These are phyloP conservation scores for Andrena haemorrhoa DNA, from an alignment of 2,888 invertebrate genomes.

Conservation along the genomic window DNA sequence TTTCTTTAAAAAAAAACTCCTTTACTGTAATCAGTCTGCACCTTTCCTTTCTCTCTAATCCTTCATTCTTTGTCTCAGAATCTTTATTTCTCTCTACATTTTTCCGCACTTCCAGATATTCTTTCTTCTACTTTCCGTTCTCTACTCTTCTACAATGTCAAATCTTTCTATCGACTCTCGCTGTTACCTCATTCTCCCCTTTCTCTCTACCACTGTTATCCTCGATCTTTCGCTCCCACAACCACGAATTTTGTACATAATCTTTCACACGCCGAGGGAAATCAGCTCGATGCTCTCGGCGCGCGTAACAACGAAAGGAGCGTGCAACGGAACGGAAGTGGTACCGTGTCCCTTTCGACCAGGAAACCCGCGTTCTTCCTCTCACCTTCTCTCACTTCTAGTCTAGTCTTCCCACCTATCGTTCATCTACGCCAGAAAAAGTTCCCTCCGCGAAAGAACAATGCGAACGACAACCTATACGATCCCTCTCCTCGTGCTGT, in stretches of 20 bases:
- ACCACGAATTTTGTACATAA: neutral
- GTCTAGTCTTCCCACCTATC: slow-evolving; percentile 61
- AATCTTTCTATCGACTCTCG: neutral
- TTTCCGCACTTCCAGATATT: too few relatives aligned
- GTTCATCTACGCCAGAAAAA: slow-evolving; percentile 21
- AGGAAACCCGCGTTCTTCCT: neutral
- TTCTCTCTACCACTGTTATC: neutral
- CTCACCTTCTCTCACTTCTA: slow-evolving; percentile 42
- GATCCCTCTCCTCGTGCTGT: slow-evolving; percentile 44
- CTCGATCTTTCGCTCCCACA: neutral
- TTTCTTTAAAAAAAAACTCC: neutral
- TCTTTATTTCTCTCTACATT: neutral
- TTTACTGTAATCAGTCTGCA: neutral
- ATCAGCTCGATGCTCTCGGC: neutral
- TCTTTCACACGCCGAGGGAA: slow-evolving; percentile 17
- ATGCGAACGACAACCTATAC: slow-evolving; percentile 12
- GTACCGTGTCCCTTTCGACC: slow-evolving; percentile 7
- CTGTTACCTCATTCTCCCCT: neutral
- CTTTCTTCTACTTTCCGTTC: neutral
- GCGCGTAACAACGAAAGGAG: slow-evolving; percentile 5
- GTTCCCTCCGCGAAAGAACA: slow-evolving; percentile 4
- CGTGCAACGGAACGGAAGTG: neutral
- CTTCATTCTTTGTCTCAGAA: neutral
- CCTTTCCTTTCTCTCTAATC: neutral
- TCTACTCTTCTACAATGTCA: neutral